phyloP scores from a whole-genome alignment of 2,113 vertebrate genomes.

The Pygathrix nemaeus region DNA sequence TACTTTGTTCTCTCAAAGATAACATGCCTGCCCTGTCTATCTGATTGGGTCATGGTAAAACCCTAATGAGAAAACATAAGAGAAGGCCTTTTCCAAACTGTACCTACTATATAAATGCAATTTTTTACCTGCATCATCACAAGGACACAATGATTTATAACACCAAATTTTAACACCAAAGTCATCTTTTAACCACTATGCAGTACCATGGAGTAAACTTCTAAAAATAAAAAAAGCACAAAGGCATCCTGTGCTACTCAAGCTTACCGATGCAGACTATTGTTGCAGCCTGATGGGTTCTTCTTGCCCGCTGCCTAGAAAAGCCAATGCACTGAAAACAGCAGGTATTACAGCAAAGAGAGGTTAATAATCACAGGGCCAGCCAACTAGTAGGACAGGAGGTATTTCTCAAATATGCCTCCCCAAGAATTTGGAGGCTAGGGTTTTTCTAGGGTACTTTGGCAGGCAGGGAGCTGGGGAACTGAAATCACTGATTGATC shows the following conservation, averaged over 20 bases:
- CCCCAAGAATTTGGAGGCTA: too few relatives aligned
- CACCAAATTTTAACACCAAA: neutral
- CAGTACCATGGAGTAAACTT: neutral
- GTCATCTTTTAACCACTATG: neutral
- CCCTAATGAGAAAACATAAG: neutral
- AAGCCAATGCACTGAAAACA: too few relatives aligned
- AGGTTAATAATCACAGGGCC: too few relatives aligned
- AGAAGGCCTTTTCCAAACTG: neutral
- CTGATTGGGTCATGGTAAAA: neutral
- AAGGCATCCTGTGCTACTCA: neutral
- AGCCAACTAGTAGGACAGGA: too few relatives aligned
- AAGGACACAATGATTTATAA: neutral
- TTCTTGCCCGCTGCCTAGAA: too few relatives aligned
- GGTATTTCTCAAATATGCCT: too few relatives aligned
- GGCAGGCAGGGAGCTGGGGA: too few relatives aligned
- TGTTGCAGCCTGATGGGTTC: too few relatives aligned
- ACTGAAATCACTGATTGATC: too few relatives aligned
- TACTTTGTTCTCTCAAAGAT: neutral
- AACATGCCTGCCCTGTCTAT: neutral
- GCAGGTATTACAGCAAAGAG: too few relatives aligned
- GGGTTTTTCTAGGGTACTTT: too few relatives aligned
- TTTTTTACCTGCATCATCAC: neutral
- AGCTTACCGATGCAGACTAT: rapidly evolving
- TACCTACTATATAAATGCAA: neutral
- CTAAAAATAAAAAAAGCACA: neutral